A percentile compares a stretch with the other conserved stretches of the same genome.
phyloP scores from a whole-genome alignment of 2,113 vertebrate species.

The Scopus umbretta region DNA sequence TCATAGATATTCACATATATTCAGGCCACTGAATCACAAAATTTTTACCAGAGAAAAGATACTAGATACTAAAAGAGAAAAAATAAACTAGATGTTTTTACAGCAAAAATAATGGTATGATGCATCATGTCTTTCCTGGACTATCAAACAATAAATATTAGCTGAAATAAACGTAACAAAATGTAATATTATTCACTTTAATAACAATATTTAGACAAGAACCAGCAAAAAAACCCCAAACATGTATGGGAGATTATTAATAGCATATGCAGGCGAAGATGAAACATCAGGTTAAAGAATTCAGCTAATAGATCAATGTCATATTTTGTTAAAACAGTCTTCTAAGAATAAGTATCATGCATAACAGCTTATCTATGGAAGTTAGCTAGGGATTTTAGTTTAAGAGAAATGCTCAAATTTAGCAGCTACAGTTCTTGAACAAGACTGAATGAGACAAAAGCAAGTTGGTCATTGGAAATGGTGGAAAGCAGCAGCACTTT shows the following conservation, averaged over 20 bases:
- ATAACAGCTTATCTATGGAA: not conserved
- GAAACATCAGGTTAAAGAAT: not conserved
- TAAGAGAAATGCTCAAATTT: not conserved
- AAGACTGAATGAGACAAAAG: not conserved
- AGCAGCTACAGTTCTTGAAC: not conserved
- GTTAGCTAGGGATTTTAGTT: not conserved
- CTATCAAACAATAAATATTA: not conserved
- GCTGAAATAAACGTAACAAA: not conserved
- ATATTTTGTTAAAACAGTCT: not conserved
- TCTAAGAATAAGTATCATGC: not conserved
- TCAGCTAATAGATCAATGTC: not conserved
- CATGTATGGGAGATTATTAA: fast-evolving
- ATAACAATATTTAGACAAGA: not conserved
- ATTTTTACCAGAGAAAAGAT: not conserved
- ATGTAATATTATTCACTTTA: not conserved
- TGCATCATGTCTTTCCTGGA: not conserved
- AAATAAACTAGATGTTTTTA: not conserved
- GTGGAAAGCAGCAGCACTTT: not conserved
- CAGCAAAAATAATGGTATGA: not conserved
- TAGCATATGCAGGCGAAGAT: not conserved
- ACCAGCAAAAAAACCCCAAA: not conserved
- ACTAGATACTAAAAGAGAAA: not conserved
- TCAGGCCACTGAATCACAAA: not conserved
- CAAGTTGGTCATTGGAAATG: not conserved
- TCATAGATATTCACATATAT: not conserved